Evolutionary conservation across 2,797 vertebrate genomes (phyloP).

Genomic region (Sebastes nivosus): DNA sequence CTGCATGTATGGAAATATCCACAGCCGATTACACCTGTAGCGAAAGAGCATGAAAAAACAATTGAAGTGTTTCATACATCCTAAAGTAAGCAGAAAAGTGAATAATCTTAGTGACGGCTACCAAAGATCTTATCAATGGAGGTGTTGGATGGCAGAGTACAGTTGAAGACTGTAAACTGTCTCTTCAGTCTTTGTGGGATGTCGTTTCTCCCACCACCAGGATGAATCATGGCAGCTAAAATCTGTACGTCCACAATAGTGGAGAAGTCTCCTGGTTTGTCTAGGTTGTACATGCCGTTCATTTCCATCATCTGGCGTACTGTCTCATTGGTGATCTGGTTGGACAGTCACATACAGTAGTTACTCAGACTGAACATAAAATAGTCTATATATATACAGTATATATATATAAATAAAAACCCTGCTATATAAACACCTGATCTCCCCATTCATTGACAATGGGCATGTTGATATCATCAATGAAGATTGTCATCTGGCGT

Average conservation of each 20-base stretch:
- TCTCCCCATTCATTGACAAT: slow-evolving; percentile 91
- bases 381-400: neutral
- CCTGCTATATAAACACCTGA: slow-evolving; percentile 79
- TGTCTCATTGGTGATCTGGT: slow-evolving; percentile 90
- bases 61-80: neutral
- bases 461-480: slow-evolving; percentile 93
- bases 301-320: slow-evolving; percentile 91
- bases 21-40: slow-evolving; percentile 84
- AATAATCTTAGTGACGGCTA: slow-evolving; percentile 56
- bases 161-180: slow-evolving; percentile 90
- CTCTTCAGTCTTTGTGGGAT: slow-evolving; percentile 91
- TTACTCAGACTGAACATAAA: neutral
- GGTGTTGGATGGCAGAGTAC: slow-evolving; percentile 86
- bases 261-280: slow-evolving; percentile 90
- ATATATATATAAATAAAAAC: neutral
- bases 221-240: slow-evolving; percentile 92
- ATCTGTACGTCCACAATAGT: slow-evolving; percentile 87
- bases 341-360: neutral
- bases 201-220: slow-evolving; percentile 90
- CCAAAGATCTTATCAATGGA: slow-evolving; percentile 93
- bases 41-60: neutral
- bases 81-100: neutral
- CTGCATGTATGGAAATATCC: slow-evolving; percentile 85
- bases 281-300: slow-evolving; percentile 88
- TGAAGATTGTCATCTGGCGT: slow-evolving; percentile 89